These are phyloP conservation scores for Brachylomia viminalis DNA, from an alignment of 2,888 invertebrate species.

Conservation along the genomic window DNA sequence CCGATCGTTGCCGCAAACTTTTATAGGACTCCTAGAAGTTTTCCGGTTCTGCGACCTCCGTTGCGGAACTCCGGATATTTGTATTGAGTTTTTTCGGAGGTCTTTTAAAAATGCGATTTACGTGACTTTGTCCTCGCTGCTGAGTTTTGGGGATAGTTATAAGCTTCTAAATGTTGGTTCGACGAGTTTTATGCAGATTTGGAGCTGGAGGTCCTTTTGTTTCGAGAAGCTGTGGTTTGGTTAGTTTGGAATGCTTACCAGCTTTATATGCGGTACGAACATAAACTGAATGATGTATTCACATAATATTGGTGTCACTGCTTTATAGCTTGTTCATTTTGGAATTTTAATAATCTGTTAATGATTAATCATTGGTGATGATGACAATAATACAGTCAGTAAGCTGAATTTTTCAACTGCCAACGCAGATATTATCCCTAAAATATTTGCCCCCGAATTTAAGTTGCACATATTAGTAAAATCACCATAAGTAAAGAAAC, in stretches of 20 bases:
- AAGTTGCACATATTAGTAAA: not conserved
- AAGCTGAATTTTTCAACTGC: not conserved
- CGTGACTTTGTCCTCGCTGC: slow-evolving; percentile 49
- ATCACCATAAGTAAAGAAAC: not conserved
- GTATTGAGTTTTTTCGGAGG: slow-evolving; percentile 57
- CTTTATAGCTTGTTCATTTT: not conserved
- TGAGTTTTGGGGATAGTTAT: slow-evolving; percentile 49
- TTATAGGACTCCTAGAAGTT: slow-evolving; percentile 51
- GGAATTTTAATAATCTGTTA: too few relatives aligned
- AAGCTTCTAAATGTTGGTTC: slow-evolving; percentile 44
- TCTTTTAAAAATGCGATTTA: slow-evolving; percentile 61
- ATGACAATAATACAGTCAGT: not conserved
- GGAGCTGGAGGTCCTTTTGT: not conserved
- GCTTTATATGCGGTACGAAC: not conserved
- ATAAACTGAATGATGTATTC: not conserved
- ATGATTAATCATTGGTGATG: not conserved
- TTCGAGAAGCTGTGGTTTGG: not conserved
- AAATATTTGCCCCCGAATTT: not conserved
- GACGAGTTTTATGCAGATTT: slow-evolving; percentile 43
- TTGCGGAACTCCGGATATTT: slow-evolving; percentile 50
- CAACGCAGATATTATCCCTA: too few relatives aligned
- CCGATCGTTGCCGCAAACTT: slow-evolving; percentile 62
- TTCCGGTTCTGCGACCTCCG: slow-evolving; percentile 33
- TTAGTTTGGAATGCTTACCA: not conserved
- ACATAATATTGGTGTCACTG: not conserved